Evolutionary conservation across 2,888 invertebrate species (phyloP).

Genomic region (Orthosia gracilis): DNA sequence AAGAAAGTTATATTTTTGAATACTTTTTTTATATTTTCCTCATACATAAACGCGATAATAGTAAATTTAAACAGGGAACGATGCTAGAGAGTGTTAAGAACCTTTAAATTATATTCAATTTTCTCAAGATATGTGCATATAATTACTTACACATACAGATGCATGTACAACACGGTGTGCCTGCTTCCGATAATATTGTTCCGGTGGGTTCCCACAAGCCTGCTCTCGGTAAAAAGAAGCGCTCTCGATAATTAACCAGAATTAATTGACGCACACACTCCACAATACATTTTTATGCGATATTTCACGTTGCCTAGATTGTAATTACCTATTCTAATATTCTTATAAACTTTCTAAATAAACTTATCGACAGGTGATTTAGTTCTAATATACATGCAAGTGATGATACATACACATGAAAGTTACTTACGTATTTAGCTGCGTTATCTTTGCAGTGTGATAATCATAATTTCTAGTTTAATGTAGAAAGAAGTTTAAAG

Average conservation of each 20-base stretch:
- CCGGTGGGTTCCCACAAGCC: slow-evolving; percentile 85
- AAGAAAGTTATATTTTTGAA: slow-evolving; percentile 34
- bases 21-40: not conserved
- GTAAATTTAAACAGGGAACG: slow-evolving; percentile 14
- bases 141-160: slow-evolving; percentile 47
- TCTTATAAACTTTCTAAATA: slow-evolving; percentile 50
- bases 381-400: not conserved
- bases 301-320: slow-evolving; percentile 64
- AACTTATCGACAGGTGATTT: slow-evolving; percentile 27
- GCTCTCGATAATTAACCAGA: slow-evolving; percentile 81
- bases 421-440: not conserved
- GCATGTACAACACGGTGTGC: slow-evolving; percentile 51
- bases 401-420: too few relatives aligned
- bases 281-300: slow-evolving; percentile 61
- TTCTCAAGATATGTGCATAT: slow-evolving; percentile 53
- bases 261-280: slow-evolving; percentile 65
- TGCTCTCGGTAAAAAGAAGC: slow-evolving; percentile 77
- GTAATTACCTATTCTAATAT: slow-evolving; percentile 53
- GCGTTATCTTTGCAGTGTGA: not conserved
- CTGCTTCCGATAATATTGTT: slow-evolving; percentile 85
- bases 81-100: slow-evolving; percentile 56
- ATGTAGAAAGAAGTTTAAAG: not conserved
- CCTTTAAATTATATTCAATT: slow-evolving; percentile 59
- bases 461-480: not conserved
- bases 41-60: slow-evolving; percentile 15